Evolutionary conservation across 2,797 vertebrate genomes (phyloP).

Genomic region (Podargus strigoides): DNA sequence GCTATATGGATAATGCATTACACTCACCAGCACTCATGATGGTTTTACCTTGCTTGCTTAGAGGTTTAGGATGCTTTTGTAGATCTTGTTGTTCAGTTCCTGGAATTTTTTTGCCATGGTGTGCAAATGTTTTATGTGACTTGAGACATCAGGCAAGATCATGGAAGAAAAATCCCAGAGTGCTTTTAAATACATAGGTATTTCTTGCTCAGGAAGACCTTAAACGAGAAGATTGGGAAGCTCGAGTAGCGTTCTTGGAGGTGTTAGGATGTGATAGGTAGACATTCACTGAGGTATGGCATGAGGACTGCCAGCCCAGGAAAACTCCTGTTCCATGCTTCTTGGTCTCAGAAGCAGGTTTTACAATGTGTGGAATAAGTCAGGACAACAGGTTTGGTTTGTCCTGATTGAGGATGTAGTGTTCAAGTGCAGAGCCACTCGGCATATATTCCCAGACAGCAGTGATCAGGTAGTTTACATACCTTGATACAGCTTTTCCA

Average conservation of each 20-base stretch:
- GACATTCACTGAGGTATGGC: background rate
- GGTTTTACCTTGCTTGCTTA: background rate
- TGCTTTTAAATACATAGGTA: background rate
- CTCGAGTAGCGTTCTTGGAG: background rate
- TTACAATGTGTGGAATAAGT: background rate
- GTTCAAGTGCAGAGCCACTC: background rate
- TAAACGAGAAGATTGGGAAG: background rate
- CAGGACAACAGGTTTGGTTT: background rate
- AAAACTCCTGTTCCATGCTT: background rate
- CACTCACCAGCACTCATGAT: background rate
- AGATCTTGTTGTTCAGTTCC: background rate
- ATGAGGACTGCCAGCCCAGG: background rate
- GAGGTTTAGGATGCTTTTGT: background rate
- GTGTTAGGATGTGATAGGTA: accelerated
- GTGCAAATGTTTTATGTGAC: background rate
- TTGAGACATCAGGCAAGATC: background rate
- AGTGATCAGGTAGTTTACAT: background rate
- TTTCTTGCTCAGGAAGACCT: background rate
- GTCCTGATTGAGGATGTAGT: background rate
- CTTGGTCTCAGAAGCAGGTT: background rate
- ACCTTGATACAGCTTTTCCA: background rate
- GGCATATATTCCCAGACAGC: background rate
- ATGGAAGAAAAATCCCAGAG: background rate
- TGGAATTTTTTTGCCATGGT: background rate
- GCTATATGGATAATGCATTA: background rate